Conservation (phyloP, 2,888 invertebrate genomes). For the Bedellia somnulentella region DNA sequence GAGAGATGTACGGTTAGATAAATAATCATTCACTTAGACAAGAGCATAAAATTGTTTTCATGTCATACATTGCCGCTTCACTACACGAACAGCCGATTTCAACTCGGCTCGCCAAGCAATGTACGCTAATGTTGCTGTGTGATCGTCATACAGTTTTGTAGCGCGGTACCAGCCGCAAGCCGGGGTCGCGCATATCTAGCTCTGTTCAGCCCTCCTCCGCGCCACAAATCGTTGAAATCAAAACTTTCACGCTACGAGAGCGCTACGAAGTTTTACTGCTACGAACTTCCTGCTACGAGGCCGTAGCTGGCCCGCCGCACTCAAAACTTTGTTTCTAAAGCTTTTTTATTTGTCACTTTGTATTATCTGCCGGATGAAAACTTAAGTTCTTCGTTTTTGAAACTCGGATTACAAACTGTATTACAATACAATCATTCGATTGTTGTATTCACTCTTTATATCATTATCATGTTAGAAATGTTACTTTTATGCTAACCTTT, state of each 20-base stretch:
- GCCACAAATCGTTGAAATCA: conserved; percentile 61
- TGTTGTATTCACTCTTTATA: neutral
- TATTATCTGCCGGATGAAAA: conserved; percentile 45
- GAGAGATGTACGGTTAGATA: conserved; percentile 54
- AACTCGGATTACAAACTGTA: conserved; percentile 1
- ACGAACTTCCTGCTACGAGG: conserved; percentile 60
- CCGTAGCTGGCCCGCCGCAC: conserved; percentile 50
- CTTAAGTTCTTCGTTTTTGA: conserved; percentile 22
- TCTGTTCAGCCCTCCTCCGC: conserved; percentile 45
- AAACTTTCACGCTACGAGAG: conserved; percentile 61
- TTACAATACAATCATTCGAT: neutral
- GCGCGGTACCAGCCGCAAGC: too few species aligned
- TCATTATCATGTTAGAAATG: neutral
- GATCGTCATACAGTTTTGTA: too few species aligned
- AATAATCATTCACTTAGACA: conserved; percentile 21
- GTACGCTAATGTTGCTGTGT: too few species aligned
- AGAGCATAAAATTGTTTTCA: neutral
- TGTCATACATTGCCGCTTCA: conserved; percentile 22
- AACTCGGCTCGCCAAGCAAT: neutral
- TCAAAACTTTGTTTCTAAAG: conserved; percentile 56
- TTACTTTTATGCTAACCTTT: neutral
- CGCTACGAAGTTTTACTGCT: conserved; percentile 61
- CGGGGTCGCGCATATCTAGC: conserved; percentile 41
- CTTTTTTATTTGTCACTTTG: conserved; percentile 58
- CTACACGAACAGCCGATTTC: neutral